phyloP scores from a whole-genome alignment of 2,797 vertebrate species.

The Garrulus glandarius region DNA sequence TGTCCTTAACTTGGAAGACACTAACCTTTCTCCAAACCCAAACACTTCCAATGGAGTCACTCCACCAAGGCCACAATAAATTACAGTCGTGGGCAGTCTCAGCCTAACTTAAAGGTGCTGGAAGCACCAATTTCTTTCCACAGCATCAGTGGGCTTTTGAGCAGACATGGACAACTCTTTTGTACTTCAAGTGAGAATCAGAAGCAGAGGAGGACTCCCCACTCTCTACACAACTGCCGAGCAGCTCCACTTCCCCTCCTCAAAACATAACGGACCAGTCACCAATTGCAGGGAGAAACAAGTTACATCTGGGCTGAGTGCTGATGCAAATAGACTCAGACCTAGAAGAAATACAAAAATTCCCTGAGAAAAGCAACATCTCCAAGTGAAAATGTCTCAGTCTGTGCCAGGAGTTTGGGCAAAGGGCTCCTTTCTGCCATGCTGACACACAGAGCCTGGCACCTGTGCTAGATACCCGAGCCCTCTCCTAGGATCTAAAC shows the following conservation, averaged over 20 bases:
- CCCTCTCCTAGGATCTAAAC: neutral
- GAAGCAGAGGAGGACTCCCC: neutral
- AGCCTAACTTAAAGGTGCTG: neutral
- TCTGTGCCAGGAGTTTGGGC: neutral
- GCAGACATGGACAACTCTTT: neutral
- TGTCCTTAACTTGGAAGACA: neutral
- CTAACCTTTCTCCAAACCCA: neutral
- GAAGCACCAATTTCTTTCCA: neutral
- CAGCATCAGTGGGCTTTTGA: neutral
- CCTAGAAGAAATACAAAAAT: neutral
- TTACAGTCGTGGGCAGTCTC: neutral
- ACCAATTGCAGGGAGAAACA: accelerated
- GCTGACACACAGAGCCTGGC: neutral
- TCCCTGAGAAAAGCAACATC: neutral
- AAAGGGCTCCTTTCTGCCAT: neutral
- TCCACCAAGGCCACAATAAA: neutral
- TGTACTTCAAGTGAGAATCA: neutral
- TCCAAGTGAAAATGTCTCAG: neutral
- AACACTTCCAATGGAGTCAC: neutral
- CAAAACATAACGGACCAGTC: neutral
- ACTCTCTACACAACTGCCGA: neutral
- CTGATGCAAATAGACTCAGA: neutral
- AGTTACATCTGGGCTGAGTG: accelerated
- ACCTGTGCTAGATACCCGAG: neutral
- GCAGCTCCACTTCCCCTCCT: neutral